Evolutionary conservation across 2,797 vertebrate species (phyloP), one percentile per base, ranked within the genome.

Genomic region (Pangasius djambal): DNA sequence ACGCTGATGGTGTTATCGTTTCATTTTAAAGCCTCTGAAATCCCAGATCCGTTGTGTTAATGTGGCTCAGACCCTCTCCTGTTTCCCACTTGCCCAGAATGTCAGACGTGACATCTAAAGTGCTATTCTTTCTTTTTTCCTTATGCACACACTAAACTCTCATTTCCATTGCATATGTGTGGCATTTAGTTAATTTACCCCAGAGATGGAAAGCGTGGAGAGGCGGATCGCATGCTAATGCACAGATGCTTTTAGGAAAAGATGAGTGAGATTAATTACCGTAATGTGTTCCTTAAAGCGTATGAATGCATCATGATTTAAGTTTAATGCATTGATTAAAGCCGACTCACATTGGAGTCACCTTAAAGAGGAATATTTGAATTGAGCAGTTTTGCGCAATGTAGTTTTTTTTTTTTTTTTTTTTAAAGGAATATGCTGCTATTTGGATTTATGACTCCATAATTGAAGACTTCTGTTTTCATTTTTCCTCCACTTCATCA

Each of bases 111-210:
- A 79, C 44, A 25, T 79, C 88, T 28, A 63, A 40, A 77, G 72
- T 44, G 4, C 1, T 31, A 20, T 87, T 28, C 69, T 5, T 85
- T 44, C 77, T 12, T 34, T 75, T 3, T 15, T 34, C 5, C 44
- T 50, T 1, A 6, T 50, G 74, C n/a, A 12, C 25, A 50, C n/a
- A 40, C 55, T 81, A 37, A 59, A 34, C n/a, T 40, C 25, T 37
- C 67, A 61, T n/a, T 50, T 88, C 59, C 59, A 40, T 48, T 88
- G 48, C 74, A 72, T 70, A 70, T 48, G 37, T 40, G 55, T 67
- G 77, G 52, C 82, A 87, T 89, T 88, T 89, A 65, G 86, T 75
- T 90, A 52, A 55, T 89, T 79, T 86, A 84, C 84, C 55, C 74
- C 65, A 63, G 85, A 83, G 89, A 84, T 18, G 40, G 65, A 31